Evolutionary conservation across 1,140 invertebrate species (phyloP).

Genomic region (Cardiocondyla obscurior): DNA sequence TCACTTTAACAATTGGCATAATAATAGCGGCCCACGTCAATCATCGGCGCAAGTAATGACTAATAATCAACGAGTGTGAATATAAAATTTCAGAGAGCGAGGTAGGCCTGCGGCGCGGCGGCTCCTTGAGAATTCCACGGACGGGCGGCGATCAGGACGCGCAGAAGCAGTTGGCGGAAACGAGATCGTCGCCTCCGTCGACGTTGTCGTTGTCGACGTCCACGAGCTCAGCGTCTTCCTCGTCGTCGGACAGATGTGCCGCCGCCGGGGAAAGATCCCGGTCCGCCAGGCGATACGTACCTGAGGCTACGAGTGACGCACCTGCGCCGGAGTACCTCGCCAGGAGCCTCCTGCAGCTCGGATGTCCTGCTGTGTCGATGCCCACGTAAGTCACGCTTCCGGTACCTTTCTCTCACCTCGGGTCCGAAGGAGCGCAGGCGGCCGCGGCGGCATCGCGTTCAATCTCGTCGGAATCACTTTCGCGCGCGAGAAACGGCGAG

Average conservation of each 20-base stretch:
- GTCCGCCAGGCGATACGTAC: slow-evolving; percentile 64
- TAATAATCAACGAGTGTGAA: background rate
- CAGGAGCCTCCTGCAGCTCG: slow-evolving; percentile 78
- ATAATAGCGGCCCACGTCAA: background rate
- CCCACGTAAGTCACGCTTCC: slow-evolving; percentile 76
- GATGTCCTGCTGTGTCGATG: slow-evolving; percentile 79
- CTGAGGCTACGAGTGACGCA: slow-evolving; percentile 65
- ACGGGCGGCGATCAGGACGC: slow-evolving; percentile 21
- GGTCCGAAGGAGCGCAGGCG: background rate
- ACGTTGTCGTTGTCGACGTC: slow-evolving; percentile 7
- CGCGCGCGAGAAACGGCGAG: background rate
- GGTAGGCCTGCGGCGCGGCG: slow-evolving; percentile 70
- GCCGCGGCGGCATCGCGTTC: background rate
- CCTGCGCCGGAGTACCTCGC: slow-evolving; percentile 79
- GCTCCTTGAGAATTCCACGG: slow-evolving; percentile 73
- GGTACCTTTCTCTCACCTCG: background rate
- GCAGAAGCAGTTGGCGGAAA: background rate
- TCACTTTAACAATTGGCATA: background rate
- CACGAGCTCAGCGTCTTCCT: slow-evolving; percentile 19
- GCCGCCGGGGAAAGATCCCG: slow-evolving; percentile 40
- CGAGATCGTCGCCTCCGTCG: slow-evolving; percentile 37
- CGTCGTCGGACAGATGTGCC: slow-evolving; percentile 37
- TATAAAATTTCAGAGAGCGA: slow-evolving; percentile 75
- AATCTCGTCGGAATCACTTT: background rate
- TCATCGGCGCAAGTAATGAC: background rate